These are phyloP conservation scores for Globodera ellingtonae DNA, from an alignment of 1,140 invertebrate genomes.

Conservation along the genomic window DNA sequence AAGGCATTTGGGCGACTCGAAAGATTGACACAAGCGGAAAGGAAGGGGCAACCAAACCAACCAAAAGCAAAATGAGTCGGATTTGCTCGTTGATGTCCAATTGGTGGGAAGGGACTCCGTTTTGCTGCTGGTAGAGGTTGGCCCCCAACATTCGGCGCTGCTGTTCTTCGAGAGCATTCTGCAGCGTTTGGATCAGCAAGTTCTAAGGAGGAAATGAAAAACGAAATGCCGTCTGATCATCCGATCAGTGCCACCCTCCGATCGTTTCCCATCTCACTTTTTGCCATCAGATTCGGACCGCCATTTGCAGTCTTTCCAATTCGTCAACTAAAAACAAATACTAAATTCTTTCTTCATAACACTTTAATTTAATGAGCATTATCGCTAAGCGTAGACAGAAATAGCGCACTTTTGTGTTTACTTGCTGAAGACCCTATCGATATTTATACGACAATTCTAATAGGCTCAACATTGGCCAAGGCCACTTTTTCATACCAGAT, in stretches of 20 bases:
- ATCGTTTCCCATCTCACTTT: not conserved
- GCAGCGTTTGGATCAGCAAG: conserved; percentile 67
- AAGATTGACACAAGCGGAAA: not conserved
- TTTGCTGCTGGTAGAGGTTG: not conserved
- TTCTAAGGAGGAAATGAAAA: conserved; percentile 57
- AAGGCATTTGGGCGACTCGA: no score
- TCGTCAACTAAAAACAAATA: no score
- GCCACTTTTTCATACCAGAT: no score
- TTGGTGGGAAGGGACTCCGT: conserved; percentile 15
- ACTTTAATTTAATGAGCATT: no score
- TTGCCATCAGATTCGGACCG: no score
- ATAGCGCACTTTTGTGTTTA: no score
- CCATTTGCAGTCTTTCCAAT: no score
- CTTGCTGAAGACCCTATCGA: no score
- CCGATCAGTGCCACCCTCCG: not conserved
- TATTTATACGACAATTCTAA: no score
- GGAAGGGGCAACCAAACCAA: not conserved
- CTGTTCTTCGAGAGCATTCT: conserved; percentile 65
- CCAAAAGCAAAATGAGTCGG: conserved; percentile 23
- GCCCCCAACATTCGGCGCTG: not conserved
- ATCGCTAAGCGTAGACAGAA: no score
- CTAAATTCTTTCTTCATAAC: no score
- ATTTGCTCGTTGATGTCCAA: conserved; percentile 60
- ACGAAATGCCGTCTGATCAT: not conserved
- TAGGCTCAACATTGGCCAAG: no score